Percentiles rank a stretch among this genome's conserved stretches.
Conservation (phyloP, 2,888 invertebrate species). For the Crocallis elinguaria region DNA sequence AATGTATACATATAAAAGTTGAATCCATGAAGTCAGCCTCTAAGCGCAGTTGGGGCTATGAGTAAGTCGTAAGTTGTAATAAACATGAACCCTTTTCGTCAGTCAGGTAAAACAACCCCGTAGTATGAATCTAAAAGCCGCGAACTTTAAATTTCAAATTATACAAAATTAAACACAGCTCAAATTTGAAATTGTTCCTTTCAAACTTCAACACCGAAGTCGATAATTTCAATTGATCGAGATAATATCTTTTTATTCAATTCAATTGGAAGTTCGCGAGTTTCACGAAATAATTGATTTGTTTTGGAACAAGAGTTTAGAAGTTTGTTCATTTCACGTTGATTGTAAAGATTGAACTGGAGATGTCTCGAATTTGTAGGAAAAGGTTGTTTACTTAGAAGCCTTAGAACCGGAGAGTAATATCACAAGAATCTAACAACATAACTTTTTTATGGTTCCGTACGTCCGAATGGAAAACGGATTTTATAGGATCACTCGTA, state of each 20-base stretch:
- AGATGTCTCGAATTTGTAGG: background rate
- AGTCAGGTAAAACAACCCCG: no score
- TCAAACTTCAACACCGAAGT: conserved; percentile 12
- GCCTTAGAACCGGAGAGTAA: background rate
- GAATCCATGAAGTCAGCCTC: no score
- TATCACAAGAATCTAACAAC: no score
- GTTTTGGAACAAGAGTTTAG: conserved; percentile 18
- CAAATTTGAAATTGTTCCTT: background rate
- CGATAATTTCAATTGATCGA: conserved; percentile 21
- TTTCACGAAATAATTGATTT: conserved; percentile 23
- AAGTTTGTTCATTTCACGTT: conserved; percentile 17
- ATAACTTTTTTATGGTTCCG: no score
- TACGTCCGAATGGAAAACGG: no score
- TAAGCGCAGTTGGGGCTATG: no score
- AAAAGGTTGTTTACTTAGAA: background rate
- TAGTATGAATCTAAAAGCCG: no score
- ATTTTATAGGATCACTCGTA: no score
- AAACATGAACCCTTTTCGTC: no score
- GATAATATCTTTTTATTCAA: conserved; percentile 25
- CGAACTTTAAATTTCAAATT: no score
- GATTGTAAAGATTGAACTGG: conserved; percentile 5
- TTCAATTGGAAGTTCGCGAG: conserved; percentile 15
- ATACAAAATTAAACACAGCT: background rate
- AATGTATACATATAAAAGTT: no score
- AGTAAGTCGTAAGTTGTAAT: no score